Evolutionary conservation across 2,888 invertebrate species (phyloP).

Genomic region (Operophtera brumata): DNA sequence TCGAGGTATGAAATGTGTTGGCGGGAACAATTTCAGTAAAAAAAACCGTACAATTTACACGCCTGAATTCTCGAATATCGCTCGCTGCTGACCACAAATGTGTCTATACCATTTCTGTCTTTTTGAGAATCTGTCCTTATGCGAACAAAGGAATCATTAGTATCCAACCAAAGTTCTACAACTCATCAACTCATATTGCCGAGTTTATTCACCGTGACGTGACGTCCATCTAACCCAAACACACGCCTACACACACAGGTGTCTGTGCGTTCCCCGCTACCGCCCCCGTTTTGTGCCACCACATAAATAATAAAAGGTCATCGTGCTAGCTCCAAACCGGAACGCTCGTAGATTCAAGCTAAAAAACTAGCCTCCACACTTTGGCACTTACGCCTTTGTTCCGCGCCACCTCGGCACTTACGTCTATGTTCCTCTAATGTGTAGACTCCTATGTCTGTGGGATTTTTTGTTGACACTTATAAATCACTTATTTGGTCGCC

Average conservation of each 20-base stretch:
- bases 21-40: too few relatives aligned
- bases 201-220: neutral
- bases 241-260: neutral
- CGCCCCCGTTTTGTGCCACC: slow-evolving; percentile 48
- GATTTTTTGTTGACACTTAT: slow-evolving; percentile 33
- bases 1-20: too few relatives aligned
- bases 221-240: neutral
- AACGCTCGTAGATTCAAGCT: slow-evolving; percentile 69
- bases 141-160: too few relatives aligned
- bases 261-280: slow-evolving; percentile 29
- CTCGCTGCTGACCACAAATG: too few relatives aligned
- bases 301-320: slow-evolving; percentile 74
- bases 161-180: too few relatives aligned
- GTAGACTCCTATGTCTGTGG: slow-evolving; percentile 20
- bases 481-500: slow-evolving; percentile 29
- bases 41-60: too few relatives aligned
- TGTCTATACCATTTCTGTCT: too few relatives aligned
- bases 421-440: slow-evolving; percentile 8
- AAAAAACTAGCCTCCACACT: slow-evolving; percentile 67
- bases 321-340: slow-evolving; percentile 77
- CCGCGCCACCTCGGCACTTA: slow-evolving; percentile 10
- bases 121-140: too few relatives aligned
- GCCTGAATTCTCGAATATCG: too few relatives aligned
- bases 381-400: slow-evolving; percentile 25
- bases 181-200: neutral